These are phyloP conservation scores for Druon quercuslanigerum DNA, from an alignment of 1,140 invertebrate species.

Conservation along the genomic window DNA sequence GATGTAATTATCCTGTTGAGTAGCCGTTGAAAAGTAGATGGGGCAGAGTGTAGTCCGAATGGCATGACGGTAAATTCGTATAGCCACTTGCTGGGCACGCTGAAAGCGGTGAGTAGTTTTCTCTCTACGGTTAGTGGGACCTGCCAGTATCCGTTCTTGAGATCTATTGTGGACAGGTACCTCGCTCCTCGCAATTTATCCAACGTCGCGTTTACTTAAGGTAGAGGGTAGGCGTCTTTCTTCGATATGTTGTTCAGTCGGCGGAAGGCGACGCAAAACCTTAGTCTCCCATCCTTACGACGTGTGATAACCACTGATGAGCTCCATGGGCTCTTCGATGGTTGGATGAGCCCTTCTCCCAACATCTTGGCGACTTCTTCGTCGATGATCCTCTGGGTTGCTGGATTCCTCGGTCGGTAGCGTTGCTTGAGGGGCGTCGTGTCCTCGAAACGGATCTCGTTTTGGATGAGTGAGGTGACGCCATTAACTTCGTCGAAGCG, in stretches of 20 bases:
- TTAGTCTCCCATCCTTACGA: neutral
- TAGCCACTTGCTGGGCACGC: neutral
- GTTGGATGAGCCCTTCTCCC: neutral
- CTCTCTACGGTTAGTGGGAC: slow-evolving; percentile 45
- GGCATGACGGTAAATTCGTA: slow-evolving; percentile 46
- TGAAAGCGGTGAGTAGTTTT: slow-evolving; percentile 51
- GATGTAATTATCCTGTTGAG: too few relatives aligned
- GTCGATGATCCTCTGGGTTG: neutral
- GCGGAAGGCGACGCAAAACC: neutral
- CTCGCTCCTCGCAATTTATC: slow-evolving; percentile 58
- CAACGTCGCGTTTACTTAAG: slow-evolving; percentile 40
- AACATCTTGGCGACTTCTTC: neutral
- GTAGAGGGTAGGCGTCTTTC: too few relatives aligned
- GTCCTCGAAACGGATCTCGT: slow-evolving; percentile 5
- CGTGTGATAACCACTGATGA: too few relatives aligned
- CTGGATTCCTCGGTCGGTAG: neutral
- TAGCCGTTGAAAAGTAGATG: slow-evolving; percentile 32
- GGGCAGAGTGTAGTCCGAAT: slow-evolving; percentile 59
- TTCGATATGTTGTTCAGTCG: slow-evolving; percentile 63
- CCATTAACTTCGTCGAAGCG: too few relatives aligned
- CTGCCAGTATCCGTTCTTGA: slow-evolving; percentile 65
- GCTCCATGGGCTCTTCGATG: neutral
- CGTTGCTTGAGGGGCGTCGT: neutral
- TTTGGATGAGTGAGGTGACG: too few relatives aligned
- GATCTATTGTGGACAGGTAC: slow-evolving; percentile 70